Evolutionary conservation across 2,113 vertebrate genomes (phyloP), one percentile per base, ranked within the genome.

Genomic region (Psilopogon haemacephalus): DNA sequence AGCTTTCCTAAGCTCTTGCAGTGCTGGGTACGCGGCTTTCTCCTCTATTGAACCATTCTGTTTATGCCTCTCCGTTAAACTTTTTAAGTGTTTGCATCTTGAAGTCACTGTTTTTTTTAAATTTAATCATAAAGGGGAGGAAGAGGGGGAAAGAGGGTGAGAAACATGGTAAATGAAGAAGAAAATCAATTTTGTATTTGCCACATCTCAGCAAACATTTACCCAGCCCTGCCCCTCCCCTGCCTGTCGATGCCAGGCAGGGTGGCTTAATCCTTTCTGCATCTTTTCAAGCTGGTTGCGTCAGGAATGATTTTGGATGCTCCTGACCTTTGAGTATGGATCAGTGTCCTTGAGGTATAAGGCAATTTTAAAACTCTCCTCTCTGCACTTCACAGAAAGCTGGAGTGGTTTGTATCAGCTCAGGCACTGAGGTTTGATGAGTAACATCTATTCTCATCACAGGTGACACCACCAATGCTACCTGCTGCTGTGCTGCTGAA

Each of bases 151-250:
- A 78, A 85, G 86, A 79, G 84, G 74, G 40, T 60, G 68, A 82
- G 80, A 89, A 70, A 78, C 1, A 12, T 84, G 89, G 74, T 95
- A 83, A 90, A 92, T 92, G 86, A 96, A 96, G 93, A 95, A 95
- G 68, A 80, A 96, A 96, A 95, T 95, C 77, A 86, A 78, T 96
- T 96, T 94, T 95, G 69, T 68, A 54, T 90, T 96, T 96, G 94
- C 78, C 87, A 94, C 89, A 76, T 95, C 83, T 93, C 59, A 93
- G 62, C 64, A 82, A 72, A 70, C 92, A 56, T 94, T 90, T 65
- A 93, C 79, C 84, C 73, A 69, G 16, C 64, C 82, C 79, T 86
- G 82, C 64, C 35, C 90, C 77, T 93, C 72, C 86, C 67, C 74
- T 96, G 89, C 63, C 90, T 92, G 86, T 69, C 91, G 82, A 59